Evolutionary conservation across 2,888 invertebrate genomes (phyloP).

Genomic region (Halictus ligatus): DNA sequence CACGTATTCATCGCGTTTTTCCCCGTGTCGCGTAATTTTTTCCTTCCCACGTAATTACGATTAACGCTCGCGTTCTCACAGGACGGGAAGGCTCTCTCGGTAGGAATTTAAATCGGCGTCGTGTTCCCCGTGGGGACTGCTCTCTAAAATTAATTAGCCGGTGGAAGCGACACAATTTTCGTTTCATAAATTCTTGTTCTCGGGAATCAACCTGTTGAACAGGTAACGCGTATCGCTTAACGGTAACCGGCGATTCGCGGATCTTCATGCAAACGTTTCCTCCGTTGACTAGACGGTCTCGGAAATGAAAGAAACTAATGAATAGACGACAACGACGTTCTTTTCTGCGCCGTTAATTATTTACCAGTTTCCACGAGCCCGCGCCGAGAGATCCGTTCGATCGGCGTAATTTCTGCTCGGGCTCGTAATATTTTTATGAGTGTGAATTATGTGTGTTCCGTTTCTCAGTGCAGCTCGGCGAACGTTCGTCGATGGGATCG

Average conservation of each 20-base stretch:
- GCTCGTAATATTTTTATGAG: neutral
- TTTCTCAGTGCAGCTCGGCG: neutral
- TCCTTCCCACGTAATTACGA: conserved; percentile 57
- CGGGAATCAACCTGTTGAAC: neutral
- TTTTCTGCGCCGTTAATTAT: neutral
- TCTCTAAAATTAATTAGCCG: conserved; percentile 3
- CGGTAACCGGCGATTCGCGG: neutral
- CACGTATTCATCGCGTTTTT: neutral
- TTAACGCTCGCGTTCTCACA: conserved; percentile 55
- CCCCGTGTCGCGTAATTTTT: conserved; percentile 25
- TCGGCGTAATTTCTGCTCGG: neutral
- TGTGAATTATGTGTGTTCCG: neutral
- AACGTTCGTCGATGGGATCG: neutral
- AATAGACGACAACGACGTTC: neutral
- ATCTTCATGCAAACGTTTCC: neutral
- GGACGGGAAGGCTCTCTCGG: conserved; percentile 3
- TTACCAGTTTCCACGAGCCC: neutral
- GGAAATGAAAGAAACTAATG: neutral
- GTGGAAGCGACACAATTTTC: conserved; percentile 4
- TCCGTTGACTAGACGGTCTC: neutral
- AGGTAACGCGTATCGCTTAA: neutral
- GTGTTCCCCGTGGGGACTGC: neutral
- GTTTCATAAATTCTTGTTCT: neutral
- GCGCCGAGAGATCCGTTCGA: neutral
- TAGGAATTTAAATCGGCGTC: conserved; percentile 24